These are phyloP conservation scores for Nipponia nippon DNA, from an alignment of 2,113 vertebrate genomes.

Conservation along the genomic window DNA sequence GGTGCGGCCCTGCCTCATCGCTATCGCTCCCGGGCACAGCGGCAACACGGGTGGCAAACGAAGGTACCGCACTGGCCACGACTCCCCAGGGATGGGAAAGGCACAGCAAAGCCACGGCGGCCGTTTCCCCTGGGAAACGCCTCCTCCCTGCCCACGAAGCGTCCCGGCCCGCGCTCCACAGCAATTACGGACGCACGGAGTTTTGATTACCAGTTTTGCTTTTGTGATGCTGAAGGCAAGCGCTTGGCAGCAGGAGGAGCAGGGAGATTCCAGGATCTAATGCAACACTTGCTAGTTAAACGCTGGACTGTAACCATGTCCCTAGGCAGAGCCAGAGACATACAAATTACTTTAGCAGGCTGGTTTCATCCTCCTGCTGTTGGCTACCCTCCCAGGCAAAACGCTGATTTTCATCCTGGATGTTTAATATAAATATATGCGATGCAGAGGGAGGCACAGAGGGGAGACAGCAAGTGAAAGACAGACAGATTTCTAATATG, in stretches of 20 bases:
- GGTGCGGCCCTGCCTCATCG: neutral
- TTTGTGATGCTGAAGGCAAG: neutral
- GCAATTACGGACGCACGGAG: fast-evolving
- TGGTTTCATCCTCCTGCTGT: neutral
- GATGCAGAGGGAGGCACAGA: neutral
- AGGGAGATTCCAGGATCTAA: neutral
- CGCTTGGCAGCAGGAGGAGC: neutral
- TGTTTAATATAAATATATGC: neutral
- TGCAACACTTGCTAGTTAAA: neutral
- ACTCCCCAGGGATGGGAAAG: neutral
- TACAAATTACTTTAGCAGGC: neutral
- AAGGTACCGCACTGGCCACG: fast-evolving
- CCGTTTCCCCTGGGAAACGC: neutral
- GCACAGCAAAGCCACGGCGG: neutral
- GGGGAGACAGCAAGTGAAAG: neutral
- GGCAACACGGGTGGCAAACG: neutral
- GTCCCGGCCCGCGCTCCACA: neutral
- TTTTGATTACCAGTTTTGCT: neutral
- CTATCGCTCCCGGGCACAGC: neutral
- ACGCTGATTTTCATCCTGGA: neutral
- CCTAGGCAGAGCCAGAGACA: neutral
- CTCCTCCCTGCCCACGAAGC: neutral
- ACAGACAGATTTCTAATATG: neutral
- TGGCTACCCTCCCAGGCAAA: neutral
- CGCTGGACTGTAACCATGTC: neutral